Conservation (phyloP, 2,888 invertebrate genomes). For the Plusia festucae region DNA sequence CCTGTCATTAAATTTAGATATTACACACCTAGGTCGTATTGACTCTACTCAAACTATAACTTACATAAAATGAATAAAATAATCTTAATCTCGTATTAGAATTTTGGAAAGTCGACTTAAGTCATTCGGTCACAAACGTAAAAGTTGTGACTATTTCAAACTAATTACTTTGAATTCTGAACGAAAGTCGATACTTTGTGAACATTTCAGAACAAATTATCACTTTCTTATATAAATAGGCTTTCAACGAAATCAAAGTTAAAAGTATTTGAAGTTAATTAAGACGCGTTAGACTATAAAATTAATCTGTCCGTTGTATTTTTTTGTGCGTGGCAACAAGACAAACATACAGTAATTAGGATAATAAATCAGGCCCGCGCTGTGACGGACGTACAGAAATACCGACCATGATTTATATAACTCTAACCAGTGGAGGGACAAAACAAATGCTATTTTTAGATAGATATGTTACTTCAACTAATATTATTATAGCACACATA, state of each 20-base stretch:
- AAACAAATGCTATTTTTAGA: conserved; percentile 46
- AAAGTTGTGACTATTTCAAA: not conserved
- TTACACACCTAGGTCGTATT: not conserved
- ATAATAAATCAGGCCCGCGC: conserved; percentile 75
- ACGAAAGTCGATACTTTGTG: conserved; percentile 35
- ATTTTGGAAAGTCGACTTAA: not conserved
- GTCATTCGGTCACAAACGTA: not conserved
- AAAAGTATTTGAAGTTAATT: conserved; percentile 45
- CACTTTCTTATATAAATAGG: conserved; percentile 36
- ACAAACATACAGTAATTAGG: conserved; percentile 69
- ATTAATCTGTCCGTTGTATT: conserved; percentile 44
- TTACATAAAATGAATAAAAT: no score
- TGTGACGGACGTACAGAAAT: conserved; percentile 76
- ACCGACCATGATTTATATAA: conserved; percentile 71
- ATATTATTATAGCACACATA: not conserved
- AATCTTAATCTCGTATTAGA: not conserved
- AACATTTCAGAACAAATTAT: conserved; percentile 48
- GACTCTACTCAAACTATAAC: no score
- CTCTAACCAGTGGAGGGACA: conserved; percentile 54
- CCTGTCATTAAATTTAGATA: not conserved
- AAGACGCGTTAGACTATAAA: conserved; percentile 33
- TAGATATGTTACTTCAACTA: conserved; percentile 18
- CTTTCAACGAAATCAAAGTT: conserved; percentile 37
- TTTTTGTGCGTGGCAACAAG: conserved; percentile 49
- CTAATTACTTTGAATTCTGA: conserved; percentile 33